Conservation (phyloP, 2,888 invertebrate species). For the Eudemis profundana region DNA sequence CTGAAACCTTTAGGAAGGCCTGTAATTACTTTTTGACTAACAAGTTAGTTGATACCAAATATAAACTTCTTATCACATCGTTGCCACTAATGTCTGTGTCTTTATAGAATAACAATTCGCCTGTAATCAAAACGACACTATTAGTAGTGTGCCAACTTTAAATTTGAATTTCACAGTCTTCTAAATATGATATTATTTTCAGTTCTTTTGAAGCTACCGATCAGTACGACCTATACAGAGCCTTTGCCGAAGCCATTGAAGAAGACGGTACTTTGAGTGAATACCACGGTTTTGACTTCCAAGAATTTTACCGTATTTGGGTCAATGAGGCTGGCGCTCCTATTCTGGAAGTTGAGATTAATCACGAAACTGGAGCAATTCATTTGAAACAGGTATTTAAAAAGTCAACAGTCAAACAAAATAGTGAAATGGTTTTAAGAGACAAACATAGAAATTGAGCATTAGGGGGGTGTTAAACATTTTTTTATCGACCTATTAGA, state of each 20-base stretch:
- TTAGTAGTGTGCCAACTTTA: too few species aligned
- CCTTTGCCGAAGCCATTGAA: conserved; percentile 71
- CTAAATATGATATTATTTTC: conserved; percentile 48
- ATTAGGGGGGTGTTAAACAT: too few species aligned
- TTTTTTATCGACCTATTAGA: too few species aligned
- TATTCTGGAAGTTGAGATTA: conserved; percentile 78
- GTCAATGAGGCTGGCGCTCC: conserved; percentile 87
- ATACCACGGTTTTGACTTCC: conserved; percentile 68
- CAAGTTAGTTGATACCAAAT: conserved; percentile 73
- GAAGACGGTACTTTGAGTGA: conserved; percentile 62
- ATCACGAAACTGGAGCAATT: conserved; percentile 68
- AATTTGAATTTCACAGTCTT: not conserved
- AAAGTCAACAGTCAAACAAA: too few species aligned
- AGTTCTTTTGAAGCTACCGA: conserved; percentile 74
- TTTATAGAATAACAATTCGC: too few species aligned
- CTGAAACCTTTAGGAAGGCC: conserved; percentile 65
- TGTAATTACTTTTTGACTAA: conserved; percentile 68
- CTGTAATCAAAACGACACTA: too few species aligned
- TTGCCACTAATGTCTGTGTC: not conserved
- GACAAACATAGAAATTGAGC: too few species aligned
- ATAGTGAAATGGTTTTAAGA: too few species aligned
- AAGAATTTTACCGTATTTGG: conserved; percentile 86
- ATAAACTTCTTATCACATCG: not conserved
- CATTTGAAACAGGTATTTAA: conserved; percentile 68
- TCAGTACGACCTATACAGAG: conserved; percentile 79